phyloP scores from a whole-genome alignment of 2,113 vertebrate species.

The Amphiprion percula region DNA sequence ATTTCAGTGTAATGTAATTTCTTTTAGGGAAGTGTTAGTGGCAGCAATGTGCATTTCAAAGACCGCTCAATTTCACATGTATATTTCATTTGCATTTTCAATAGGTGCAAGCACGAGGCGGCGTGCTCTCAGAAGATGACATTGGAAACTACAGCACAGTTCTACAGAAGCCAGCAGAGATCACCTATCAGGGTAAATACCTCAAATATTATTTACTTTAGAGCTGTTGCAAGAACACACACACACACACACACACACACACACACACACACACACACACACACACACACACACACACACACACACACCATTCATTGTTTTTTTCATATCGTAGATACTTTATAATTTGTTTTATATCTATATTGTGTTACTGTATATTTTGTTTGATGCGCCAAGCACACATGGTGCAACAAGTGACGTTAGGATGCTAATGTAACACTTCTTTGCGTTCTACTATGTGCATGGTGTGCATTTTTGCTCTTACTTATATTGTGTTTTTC shows the following conservation, averaged over 20 bases:
- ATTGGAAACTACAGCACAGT: slow-evolving; percentile 92
- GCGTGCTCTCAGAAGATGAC: slow-evolving; percentile 92
- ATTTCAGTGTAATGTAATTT: too few species aligned
- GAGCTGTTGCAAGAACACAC: background rate
- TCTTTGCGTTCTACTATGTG: background rate
- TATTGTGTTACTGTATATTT: too few species aligned
- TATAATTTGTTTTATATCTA: too few species aligned
- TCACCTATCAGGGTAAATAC: slow-evolving; percentile 90
- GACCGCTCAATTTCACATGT: background rate
- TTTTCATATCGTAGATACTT: background rate
- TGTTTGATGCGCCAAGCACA: too few species aligned
- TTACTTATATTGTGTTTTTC: background rate
- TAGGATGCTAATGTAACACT: background rate
- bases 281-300: too few species aligned
- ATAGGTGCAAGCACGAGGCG: slow-evolving; percentile 89
- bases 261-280: too few species aligned
- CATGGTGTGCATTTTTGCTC: too few species aligned
- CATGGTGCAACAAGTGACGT: too few species aligned
- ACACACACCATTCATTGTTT: background rate
- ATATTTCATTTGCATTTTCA: slow-evolving; percentile 26
- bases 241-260: too few species aligned
- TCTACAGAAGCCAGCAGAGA: slow-evolving; percentile 89
- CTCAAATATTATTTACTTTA: background rate
- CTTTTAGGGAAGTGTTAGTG: too few species aligned
- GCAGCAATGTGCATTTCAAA: background rate